Base-by-base conservation (phyloP, 92 coral and sea anemone genomes). In the Umimayanthus kanabou region DNA sequence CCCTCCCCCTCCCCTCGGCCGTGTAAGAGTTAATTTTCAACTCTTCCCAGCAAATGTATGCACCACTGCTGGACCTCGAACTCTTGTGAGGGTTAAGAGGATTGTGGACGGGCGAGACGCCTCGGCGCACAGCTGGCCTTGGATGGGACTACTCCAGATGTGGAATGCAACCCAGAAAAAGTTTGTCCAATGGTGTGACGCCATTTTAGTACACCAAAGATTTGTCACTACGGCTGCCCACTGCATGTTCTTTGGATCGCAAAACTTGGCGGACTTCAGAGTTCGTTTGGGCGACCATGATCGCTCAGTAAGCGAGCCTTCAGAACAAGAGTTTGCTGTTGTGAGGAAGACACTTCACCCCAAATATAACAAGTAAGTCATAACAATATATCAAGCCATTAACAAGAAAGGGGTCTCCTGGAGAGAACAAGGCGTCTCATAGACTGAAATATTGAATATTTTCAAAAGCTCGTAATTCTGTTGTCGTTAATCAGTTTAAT, bases 231-330 rank as follows among this genome's bases (percentile, higher is more conserved):
- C 86, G 8, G 86, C 86, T 5, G 86, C 86, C 3, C 86, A 82
- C 65, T 82, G 86, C 58, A 82, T 82, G 77, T 67, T 40, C 61
- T 82, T 82, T 43, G 77, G 77, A 9, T 82, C 86, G n/a, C 64
- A 82, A 69, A 82, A 82, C 64, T 25, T 82, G 61, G 18, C 86
- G 23, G 55, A 82, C 61, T 82, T 82, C 65, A 82, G 76, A 16
- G 77, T 82, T 18, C 61, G 77, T 22, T 57, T 82, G 9, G 86
- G 86, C 5, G 77, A 69, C 18, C 86, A 82, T 22, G 77, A 82
- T 26, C 86, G 86, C 61, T 40, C 77, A 14, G 77, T 82, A 25
- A 82, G 45, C 77, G 86, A 82, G 64, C 77, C 58, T 39, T 82
- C 77, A 1, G 86, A 82, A 67, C 86, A 82, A 37, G 86, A 67